Evolutionary conservation across 2,797 vertebrate genomes (phyloP), one percentile per base, ranked within the genome.

Genomic region (Oceanodroma leucorhoa): DNA sequence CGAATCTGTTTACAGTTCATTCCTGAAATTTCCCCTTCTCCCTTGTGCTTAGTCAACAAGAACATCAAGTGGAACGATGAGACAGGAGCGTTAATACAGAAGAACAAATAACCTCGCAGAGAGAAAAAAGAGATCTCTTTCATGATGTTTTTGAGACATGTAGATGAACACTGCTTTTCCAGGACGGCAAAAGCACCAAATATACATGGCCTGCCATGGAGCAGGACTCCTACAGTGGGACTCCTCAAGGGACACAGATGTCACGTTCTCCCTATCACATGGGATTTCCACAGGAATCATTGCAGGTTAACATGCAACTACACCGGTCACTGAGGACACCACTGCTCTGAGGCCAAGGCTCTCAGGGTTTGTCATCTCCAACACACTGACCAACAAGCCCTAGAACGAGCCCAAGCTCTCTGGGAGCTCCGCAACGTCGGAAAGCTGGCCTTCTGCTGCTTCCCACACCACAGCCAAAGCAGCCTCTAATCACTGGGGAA

Each of bases 201-300:
- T 7, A n/a, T 1, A 3, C 26, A 1, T 0, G 1, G 23, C 19
- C 53, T 15, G 22, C 14, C 22, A 1, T 3, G n/a, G 18, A 83
- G 38, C 48, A 32, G 66, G 34, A 46, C 48, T 60, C 53, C 71
- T 36, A 0, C 6, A 34, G 40, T 3, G 54, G 41, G 22, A 50
- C 40, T 46, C 19, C 34, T 75, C 40, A 11, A 50, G 69, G 41
- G 48, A 76, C 30, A 72, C 10, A 27, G 40, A 34, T 30, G 48
- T 22, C 81, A 50, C 0, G 0, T 2, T 54, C 60, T 81, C 65
- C 81, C 32, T 9, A 8, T 1, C 46, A 4, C 0, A 0, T 7
- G 51, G 27, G 3, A 55, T 29, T 27, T 22, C 76, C 89, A 29
- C 11, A 29, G 72, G 19, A 61, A 36, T 21, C 77, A 1, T 1